Percentiles rank a stretch among this genome's conserved stretches.
These are phyloP conservation scores for Alfaro cultratus DNA, from an alignment of 2,797 vertebrate genomes.

Conservation along the genomic window DNA sequence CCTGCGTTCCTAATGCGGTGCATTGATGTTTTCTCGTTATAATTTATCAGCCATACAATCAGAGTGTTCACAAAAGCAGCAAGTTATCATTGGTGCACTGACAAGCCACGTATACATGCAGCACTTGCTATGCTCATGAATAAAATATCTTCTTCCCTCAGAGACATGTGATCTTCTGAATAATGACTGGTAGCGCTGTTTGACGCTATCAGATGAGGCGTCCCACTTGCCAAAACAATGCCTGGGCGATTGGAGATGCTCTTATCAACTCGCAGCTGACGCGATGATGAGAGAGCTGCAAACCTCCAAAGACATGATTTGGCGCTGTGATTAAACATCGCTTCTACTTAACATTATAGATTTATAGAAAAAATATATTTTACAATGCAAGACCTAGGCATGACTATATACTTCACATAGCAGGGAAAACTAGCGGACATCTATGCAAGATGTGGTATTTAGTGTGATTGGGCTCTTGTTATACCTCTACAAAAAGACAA, in stretches of 20 bases:
- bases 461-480: conserved; percentile 61
- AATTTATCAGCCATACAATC: conserved; percentile 50
- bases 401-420: conserved; percentile 2
- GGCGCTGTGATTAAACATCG: conserved; percentile 29
- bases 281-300: conserved; percentile 20
- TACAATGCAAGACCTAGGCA: background rate
- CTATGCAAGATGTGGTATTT: conserved; percentile 20
- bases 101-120: conserved; percentile 29
- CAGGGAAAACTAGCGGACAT: conserved; percentile 5
- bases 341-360: conserved; percentile 22
- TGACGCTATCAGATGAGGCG: conserved; percentile 54
- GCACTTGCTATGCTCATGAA: conserved; percentile 55
- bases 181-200: conserved; percentile 35
- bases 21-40: conserved; percentile 6
- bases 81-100: conserved; percentile 42
- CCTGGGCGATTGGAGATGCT: conserved; percentile 56
- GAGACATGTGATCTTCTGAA: conserved; percentile 50
- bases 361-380: conserved; percentile 3
- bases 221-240: conserved; percentile 69
- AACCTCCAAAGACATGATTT: conserved; percentile 42
- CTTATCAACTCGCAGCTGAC: conserved; percentile 39
- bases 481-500: conserved; percentile 45
- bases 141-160: conserved; percentile 62
- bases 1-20: conserved; percentile 24
- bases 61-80: conserved; percentile 48